phyloP scores from a whole-genome alignment of 2,888 invertebrate species.

The Nysson spinosus region DNA sequence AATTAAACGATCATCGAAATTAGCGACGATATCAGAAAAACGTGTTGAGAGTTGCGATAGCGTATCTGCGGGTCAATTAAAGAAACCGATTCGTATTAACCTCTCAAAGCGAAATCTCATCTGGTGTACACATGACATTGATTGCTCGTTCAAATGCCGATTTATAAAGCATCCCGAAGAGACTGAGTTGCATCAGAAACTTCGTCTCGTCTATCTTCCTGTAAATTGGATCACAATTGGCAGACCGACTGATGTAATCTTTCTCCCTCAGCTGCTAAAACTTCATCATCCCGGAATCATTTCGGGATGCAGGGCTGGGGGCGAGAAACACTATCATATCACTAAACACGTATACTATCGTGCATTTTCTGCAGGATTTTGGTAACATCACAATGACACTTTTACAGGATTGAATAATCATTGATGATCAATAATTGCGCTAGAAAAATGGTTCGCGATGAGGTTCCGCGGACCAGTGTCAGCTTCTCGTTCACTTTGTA shows the following conservation, averaged over 20 bases:
- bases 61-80: no score
- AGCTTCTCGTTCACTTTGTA: no score
- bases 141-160: conserved; percentile 23
- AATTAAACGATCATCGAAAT: no score
- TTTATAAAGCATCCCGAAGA: conserved; percentile 42
- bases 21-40: no score
- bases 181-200: conserved; percentile 62
- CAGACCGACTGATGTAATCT: conserved; percentile 61
- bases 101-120: conserved; percentile 17
- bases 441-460: no score
- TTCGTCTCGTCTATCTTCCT: conserved; percentile 38
- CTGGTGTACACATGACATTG: conserved; percentile 8
- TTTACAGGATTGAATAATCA: no score
- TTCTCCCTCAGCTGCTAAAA: conserved; percentile 23
- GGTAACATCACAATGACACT: no score
- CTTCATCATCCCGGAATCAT: conserved; percentile 6
- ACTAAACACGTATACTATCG: conserved; percentile 23
- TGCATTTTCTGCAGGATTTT: no score
- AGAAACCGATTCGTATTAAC: no score
- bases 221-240: conserved; percentile 55
- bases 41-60: no score
- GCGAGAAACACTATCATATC: conserved; percentile 14
- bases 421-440: no score
- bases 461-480: no score
- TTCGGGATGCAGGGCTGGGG: conserved; percentile 11